Evolutionary conservation across 2,113 vertebrate genomes (phyloP).

Genomic region (Pavo muticus): DNA sequence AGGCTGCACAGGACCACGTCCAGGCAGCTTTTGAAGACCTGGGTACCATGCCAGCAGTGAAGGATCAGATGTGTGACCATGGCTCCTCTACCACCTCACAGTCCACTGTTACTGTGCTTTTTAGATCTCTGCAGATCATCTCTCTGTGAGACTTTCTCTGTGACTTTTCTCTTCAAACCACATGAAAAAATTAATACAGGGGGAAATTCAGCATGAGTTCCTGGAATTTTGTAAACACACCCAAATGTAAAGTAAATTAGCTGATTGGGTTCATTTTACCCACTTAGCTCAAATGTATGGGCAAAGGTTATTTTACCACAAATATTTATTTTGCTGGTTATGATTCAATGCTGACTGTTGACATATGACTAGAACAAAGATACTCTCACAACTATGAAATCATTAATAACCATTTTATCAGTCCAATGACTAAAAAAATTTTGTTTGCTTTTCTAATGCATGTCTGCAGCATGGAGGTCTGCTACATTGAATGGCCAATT

Average conservation of each 20-base stretch:
- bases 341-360: slow-evolving; percentile 1
- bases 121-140: background rate
- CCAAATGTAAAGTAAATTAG: background rate
- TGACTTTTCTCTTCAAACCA: background rate
- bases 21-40: background rate
- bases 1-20: background rate
- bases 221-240: background rate
- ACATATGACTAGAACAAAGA: slow-evolving; percentile 34
- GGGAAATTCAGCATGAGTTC: background rate
- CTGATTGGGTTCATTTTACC: slow-evolving; percentile 5
- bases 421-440: background rate
- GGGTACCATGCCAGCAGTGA: accelerated
- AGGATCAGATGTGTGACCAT: background rate
- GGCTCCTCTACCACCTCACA: accelerated
- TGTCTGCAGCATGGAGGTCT: background rate
- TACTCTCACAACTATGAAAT: background rate
- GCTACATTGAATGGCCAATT: background rate
- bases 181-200: background rate
- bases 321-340: slow-evolving; percentile 31
- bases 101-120: background rate
- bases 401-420: slow-evolving; percentile 31
- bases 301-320: slow-evolving; percentile 41
- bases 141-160: background rate
- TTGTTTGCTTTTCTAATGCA: background rate
- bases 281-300: background rate